Evolutionary conservation across 2,797 vertebrate genomes (phyloP).

Genomic region (Enteromius afrohamiltoni): DNA sequence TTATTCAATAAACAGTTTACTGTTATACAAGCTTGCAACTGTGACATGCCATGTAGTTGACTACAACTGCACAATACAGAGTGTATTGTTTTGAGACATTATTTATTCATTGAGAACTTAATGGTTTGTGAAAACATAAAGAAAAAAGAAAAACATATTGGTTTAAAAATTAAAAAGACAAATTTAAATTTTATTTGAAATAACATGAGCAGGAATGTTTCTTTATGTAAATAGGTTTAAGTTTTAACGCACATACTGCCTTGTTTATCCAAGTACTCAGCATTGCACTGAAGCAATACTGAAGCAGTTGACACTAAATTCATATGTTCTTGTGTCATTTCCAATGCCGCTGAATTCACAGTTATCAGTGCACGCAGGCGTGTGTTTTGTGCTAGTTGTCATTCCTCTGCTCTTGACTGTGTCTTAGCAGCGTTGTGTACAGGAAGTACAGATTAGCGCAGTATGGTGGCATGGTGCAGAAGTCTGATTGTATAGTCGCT

Average conservation of each 20-base stretch:
- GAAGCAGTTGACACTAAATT: slow-evolving; percentile 7
- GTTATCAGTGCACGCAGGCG: not conserved
- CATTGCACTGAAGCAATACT: not conserved
- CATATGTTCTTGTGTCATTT: slow-evolving; percentile 22
- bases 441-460: slow-evolving; percentile 60
- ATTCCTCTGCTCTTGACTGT: slow-evolving; percentile 24
- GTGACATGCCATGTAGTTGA: not conserved
- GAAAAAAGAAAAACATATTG: not conserved
- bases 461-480: slow-evolving; percentile 53
- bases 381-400: slow-evolving; percentile 41
- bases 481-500: slow-evolving; percentile 59
- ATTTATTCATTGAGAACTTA: not conserved
- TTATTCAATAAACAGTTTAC: not conserved
- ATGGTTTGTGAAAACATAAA: not conserved
- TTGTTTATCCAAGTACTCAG: not conserved
- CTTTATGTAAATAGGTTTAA: not conserved
- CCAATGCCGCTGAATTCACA: slow-evolving; percentile 2
- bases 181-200: not conserved
- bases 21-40: not conserved
- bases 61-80: not conserved
- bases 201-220: not conserved
- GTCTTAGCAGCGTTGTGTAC: slow-evolving; percentile 37
- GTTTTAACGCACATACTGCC: not conserved
- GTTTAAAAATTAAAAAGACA: not conserved
- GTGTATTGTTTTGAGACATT: not conserved